Base-by-base conservation (phyloP, 2,797 vertebrate genomes). In the Amblyraja radiata region DNA sequence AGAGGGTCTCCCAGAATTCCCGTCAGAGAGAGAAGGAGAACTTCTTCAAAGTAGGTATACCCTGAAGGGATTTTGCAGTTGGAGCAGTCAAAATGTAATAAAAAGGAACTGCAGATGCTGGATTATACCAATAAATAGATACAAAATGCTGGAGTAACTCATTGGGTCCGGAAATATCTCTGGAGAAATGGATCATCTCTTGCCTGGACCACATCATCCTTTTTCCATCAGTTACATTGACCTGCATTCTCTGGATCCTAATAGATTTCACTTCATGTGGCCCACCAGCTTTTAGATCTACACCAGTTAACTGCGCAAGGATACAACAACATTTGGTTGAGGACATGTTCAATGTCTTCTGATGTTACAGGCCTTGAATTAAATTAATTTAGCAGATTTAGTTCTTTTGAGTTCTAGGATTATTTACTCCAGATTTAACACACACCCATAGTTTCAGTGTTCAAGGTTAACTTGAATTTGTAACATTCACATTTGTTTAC, bases 401-500 rank as follows among this genome's bases (percentile, higher is more conserved):
- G n/a, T 74, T 54, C 10, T 54, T 71, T 46, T 58, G 68, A 74
- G 21, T 36, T 36, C 46, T 10, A 28, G 71, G 65, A 76, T 25
- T 28, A 46, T 46, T 36, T 23, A 54, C 25, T 1, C 25, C 39
- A 92, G 90, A 46, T 92, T 74, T 76, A 74, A 76, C 13, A 76
- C 3, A 90, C 8, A 2, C 18, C 36, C 68, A 92, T 5, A 71
- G n/a, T 58, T n/a, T 92, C 46, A 92, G 13, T 54, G 90, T 18
- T 16, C 18, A 76, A 76, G 36, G 71, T 92, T 76, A 92, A 92
- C 11, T 28, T 92, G 71, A 74, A 46, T 76, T 46, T 92, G 90
- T 92, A 54, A 76, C 71, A 76, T 92, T 13, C 90, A 92, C 90
- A 92, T 92, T 92, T 92, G 90, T 92, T 74, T 92, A 23, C 68